Evolutionary conservation across 2,888 invertebrate genomes (phyloP), one percentile per base, ranked within the genome.

Genomic region (Blera fallax): DNA sequence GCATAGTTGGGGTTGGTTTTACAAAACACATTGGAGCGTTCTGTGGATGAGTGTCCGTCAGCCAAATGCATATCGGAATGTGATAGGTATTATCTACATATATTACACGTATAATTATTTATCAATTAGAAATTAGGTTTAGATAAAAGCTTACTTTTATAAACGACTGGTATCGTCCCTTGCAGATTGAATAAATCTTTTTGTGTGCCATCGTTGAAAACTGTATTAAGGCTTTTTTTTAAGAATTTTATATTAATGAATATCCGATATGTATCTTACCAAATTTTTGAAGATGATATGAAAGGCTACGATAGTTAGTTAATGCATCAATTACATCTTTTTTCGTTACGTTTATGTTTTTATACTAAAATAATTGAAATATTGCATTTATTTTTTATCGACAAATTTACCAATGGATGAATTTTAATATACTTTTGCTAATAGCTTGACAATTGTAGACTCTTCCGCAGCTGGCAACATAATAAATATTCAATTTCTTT

Each of bases 11-110:
- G 4, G 99, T 99, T 8, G 99, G 99, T 92, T 95, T 97, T 0
- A 99, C 99, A 90, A 96, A 97, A 90, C 97, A 97, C 93, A 99
- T 95, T 0, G 99, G 99, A 37, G 99, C 98, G 93, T 98, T 97
- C 91, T 96, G 95, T 0, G 99, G 99, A 94, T 99, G 98, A 3
- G 98, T 98, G 90, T 99, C 98, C 95, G 98, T 96, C 62, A 99
- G 91, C 97, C 98, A 99, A 89, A 99, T 96, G 90, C 97, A 96
- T 45, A 99, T 95, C 11, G 99, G 99, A 91, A 99, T 99, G 93
- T 99, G 98, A 93, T 99, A 99, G 54, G 94, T 94, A 78, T 94
- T 93, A 79, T 95, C 96, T 96, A 89, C 6, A 45, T 29, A 89
- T 10, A 45, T 29, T 8, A 43, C 0, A 45, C 56, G 1, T 0